Base-by-base conservation (phyloP, 2,888 invertebrate species). In the Allolobophora icterica region DNA sequence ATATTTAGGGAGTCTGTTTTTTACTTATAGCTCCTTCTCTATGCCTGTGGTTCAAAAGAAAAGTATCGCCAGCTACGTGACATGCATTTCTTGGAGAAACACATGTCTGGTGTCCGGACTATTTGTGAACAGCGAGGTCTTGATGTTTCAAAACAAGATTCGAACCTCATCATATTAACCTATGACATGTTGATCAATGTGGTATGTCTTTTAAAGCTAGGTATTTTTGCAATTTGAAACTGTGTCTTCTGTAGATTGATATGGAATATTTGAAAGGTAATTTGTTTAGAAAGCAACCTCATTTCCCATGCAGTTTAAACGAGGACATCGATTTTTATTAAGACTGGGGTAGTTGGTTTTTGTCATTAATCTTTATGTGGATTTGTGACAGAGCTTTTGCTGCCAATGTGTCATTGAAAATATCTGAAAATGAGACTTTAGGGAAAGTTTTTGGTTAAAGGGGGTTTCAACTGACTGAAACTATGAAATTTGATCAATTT, bases 41-140 rank as follows among this genome's bases (percentile, higher is more conserved):
- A 98, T 94, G 97, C 99, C 93, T 98, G 99, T 95, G 99, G 98
- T 38, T 98, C 97, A 91, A 98, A 99, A 94, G 99, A 99, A 94
- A 98, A 98, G 91, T 99, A 99, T 96, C 97, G 99, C 0, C 98
- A 98, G 94, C 96, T 98, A 93, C 97, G 99, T 87, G 99, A 99
- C 96, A 97, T 98, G 30, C 98, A 99, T 95, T 97, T 98, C 0
- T 96, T 99, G 13, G 97, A 98, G 94, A 97, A 97, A 84, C 98
- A 99, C 94, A 97, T 99, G 94, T 93, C 93, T 45, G 94, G 94
- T 89, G 95, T 96, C 34, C 94, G 93, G 52, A 93, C 93, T 40
- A 94, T 95, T 90, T 95, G 95, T 93, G 91, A 92, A 84, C 94
- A 94, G 91, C 94, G 93, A 24, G 94, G 94, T 17, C 92, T 94